Evolutionary conservation across 2,888 invertebrate species (phyloP).

Genomic region (Sphecodes monilicornis): DNA sequence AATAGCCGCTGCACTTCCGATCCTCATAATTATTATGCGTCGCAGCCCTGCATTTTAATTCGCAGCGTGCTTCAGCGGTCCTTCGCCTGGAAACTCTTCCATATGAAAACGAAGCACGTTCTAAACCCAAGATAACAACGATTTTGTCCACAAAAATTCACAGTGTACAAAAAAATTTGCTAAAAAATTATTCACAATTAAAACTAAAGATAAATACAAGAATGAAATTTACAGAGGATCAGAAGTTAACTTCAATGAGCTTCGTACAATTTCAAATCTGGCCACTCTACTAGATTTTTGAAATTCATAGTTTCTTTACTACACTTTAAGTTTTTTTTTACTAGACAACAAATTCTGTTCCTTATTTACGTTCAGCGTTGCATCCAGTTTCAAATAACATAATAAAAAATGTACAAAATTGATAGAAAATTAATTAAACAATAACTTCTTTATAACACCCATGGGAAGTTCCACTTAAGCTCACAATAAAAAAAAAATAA

Average conservation of each 20-base stretch:
- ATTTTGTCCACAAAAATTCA: too few species aligned
- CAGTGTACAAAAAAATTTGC: too few species aligned
- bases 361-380: background rate
- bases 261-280: background rate
- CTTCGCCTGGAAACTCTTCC: background rate
- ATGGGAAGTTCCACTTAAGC: too few species aligned
- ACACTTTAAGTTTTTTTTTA: background rate
- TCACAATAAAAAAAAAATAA: too few species aligned
- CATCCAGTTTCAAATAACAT: background rate
- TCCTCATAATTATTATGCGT: constrained; percentile 61
- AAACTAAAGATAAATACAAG: background rate
- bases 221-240: background rate
- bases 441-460: too few species aligned
- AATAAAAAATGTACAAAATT: background rate
- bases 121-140: too few species aligned
- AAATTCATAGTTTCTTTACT: background rate
- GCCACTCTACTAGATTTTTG: background rate
- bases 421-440: too few species aligned
- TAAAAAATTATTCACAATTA: background rate
- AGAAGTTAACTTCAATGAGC: background rate
- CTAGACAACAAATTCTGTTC: background rate
- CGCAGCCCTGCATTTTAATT: constrained; percentile 10
- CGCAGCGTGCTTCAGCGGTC: background rate
- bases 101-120: too few species aligned
- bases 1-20: constrained; percentile 59